These are phyloP conservation scores for Aphidius gifuensis DNA, from an alignment of 1,140 invertebrate species.

Conservation along the genomic window DNA sequence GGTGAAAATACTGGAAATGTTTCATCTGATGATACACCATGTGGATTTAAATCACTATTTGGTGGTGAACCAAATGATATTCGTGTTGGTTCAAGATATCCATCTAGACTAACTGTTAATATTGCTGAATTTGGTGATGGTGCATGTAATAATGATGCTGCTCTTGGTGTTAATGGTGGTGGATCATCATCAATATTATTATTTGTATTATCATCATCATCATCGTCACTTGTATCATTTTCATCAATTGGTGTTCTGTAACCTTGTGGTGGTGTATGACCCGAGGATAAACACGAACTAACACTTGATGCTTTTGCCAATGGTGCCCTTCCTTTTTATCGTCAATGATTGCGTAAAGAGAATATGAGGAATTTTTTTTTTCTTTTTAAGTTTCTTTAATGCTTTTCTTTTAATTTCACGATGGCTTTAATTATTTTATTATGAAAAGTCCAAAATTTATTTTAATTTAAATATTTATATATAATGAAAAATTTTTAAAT, in stretches of 20 bases:
- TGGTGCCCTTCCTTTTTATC: slow-evolving; percentile 52
- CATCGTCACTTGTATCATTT: slow-evolving; percentile 41
- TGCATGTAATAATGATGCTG: slow-evolving; percentile 57
- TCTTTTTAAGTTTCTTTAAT: no score
- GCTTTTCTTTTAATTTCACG: no score
- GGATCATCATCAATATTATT: slow-evolving; percentile 41
- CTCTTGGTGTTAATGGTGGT: slow-evolving; percentile 56
- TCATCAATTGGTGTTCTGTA: slow-evolving; percentile 64
- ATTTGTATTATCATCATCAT: slow-evolving; percentile 14
- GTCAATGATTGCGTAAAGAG: slow-evolving; percentile 14
- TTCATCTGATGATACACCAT: slow-evolving; percentile 69
- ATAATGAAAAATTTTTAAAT: no score
- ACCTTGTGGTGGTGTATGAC: slow-evolving; percentile 59
- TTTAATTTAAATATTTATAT: no score
- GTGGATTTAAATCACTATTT: slow-evolving; percentile 65
- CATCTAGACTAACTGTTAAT: slow-evolving; percentile 78
- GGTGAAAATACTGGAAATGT: slow-evolving; percentile 83
- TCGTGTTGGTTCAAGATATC: slow-evolving; percentile 76
- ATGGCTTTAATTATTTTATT: no score
- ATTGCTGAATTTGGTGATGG: slow-evolving; percentile 82
- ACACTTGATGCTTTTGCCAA: slow-evolving; percentile 60
- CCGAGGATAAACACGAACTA: slow-evolving; percentile 60
- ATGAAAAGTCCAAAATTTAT: no score
- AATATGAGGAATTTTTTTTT: slow-evolving; percentile 12
- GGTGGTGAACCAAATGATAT: slow-evolving; percentile 77